Evolutionary conservation across 2,888 invertebrate genomes (phyloP).

Genomic region (Melanotus villosus): DNA sequence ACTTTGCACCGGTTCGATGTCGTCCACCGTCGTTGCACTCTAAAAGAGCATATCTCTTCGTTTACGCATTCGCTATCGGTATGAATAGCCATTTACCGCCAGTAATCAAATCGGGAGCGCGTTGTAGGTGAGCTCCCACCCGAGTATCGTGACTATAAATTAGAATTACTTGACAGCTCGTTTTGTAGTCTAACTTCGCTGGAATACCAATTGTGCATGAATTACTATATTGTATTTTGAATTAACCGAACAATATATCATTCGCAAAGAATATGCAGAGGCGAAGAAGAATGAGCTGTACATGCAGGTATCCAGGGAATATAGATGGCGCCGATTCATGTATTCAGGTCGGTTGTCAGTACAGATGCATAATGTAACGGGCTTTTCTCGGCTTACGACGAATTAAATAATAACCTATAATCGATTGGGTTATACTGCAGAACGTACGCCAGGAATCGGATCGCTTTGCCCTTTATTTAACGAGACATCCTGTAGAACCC

Average conservation of each 20-base stretch:
- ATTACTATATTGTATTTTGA: constrained; percentile 58
- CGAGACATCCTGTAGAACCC: no score
- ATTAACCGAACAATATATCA: constrained; percentile 51
- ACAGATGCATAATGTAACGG: constrained; percentile 24
- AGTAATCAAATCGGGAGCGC: constrained; percentile 58
- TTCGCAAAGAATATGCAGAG: constrained; percentile 41
- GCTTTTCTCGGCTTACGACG: constrained; percentile 21
- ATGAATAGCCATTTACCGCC: constrained; percentile 56
- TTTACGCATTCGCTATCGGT: constrained; percentile 50
- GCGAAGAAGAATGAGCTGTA: constrained; percentile 39
- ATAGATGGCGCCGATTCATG: constrained; percentile 15
- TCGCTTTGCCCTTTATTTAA: no score
- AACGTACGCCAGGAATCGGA: no score
- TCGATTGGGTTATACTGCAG: constrained; percentile 29
- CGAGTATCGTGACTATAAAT: constrained; percentile 60
- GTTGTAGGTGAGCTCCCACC: constrained; percentile 51
- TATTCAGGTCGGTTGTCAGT: constrained; percentile 24
- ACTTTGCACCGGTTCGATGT: constrained; percentile 31
- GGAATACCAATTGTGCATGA: constrained; percentile 58
- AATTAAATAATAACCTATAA: constrained; percentile 43
- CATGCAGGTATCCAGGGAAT: constrained; percentile 39
- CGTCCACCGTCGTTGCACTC: constrained; percentile 36
- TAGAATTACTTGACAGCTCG: constrained; percentile 60
- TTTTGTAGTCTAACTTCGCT: constrained; percentile 57
- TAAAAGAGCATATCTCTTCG: constrained; percentile 32